These are phyloP conservation scores for Eurytoma adleriae DNA, from an alignment of 2,888 invertebrate species.

Conservation along the genomic window DNA sequence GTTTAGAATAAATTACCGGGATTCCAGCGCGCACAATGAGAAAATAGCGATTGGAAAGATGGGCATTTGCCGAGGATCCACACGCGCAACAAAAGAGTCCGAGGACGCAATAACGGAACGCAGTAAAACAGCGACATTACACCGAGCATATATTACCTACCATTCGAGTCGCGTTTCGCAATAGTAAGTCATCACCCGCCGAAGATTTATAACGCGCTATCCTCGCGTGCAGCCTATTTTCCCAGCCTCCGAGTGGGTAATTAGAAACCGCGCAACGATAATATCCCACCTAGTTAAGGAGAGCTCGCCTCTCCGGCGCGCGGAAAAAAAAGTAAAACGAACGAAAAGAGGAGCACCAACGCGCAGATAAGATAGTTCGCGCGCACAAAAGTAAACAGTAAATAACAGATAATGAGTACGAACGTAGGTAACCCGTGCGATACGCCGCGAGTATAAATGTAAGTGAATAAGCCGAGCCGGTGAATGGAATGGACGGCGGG, in stretches of 20 bases:
- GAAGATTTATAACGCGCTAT: conserved; percentile 25
- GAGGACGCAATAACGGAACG: conserved; percentile 16
- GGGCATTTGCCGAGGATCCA: too few relatives aligned
- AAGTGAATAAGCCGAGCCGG: conserved; percentile 24
- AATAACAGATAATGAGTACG: conserved; percentile 23
- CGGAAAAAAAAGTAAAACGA: not conserved
- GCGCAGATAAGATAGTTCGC: conserved; percentile 7
- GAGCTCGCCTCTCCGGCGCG: not conserved
- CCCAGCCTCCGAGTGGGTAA: not conserved
- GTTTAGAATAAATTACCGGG: not conserved
- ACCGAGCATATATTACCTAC: not conserved
- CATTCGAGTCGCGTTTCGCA: not conserved
- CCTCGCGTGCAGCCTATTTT: not conserved
- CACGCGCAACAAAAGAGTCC: conserved; percentile 21
- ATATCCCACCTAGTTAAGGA: not conserved
- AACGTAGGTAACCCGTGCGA: not conserved
- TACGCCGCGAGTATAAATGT: not conserved
- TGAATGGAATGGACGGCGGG: conserved; percentile 13
- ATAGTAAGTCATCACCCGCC: not conserved
- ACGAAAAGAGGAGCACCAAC: not conserved
- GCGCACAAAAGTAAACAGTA: conserved; percentile 25
- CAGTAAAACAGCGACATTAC: conserved; percentile 20
- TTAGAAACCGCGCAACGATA: conserved; percentile 8
- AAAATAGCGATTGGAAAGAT: not conserved
- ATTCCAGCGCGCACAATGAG: not conserved